A percentile compares a stretch with the other conserved stretches of the same genome.
Conservation (phyloP, 2,888 invertebrate species). For the Synergus itoensis region DNA sequence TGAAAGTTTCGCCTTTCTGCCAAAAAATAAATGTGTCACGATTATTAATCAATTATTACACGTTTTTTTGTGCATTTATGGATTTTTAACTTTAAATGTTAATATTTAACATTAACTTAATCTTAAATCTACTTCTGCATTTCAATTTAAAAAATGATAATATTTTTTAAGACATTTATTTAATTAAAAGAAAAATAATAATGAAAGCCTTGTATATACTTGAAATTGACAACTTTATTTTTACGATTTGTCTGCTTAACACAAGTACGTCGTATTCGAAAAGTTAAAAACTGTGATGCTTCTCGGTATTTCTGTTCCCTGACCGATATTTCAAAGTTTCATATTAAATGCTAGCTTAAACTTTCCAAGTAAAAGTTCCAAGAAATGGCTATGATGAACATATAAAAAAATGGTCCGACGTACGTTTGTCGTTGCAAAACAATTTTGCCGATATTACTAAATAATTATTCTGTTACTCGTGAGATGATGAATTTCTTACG, state of each 20-base stretch:
- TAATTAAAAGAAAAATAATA: conserved; percentile 1
- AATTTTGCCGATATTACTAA: conserved; percentile 19
- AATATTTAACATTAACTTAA: too few relatives aligned
- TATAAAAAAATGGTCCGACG: neutral
- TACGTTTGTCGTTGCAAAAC: neutral
- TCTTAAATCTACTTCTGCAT: too few relatives aligned
- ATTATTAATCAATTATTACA: neutral
- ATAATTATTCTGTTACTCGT: conserved; percentile 15
- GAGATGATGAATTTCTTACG: conserved; percentile 9
- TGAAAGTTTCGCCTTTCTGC: neutral
- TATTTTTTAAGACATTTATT: neutral
- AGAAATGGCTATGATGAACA: conserved; percentile 3
- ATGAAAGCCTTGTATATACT: conserved; percentile 58
- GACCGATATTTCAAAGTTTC: conserved; percentile 43
- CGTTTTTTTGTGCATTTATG: neutral
- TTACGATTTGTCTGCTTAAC: conserved; percentile 57
- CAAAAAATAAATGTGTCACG: neutral
- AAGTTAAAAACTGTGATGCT: conserved; percentile 54
- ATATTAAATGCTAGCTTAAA: conserved; percentile 48
- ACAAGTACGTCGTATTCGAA: conserved; percentile 57
- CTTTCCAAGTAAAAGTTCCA: neutral
- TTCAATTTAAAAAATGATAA: too few relatives aligned
- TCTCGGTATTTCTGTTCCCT: conserved; percentile 30
- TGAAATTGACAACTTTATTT: conserved; percentile 68
- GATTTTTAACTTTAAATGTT: too few relatives aligned